Evolutionary conservation across 1,140 invertebrate species (phyloP), one percentile per base, ranked within the genome.

Genomic region (Lasioglossum albipes): DNA sequence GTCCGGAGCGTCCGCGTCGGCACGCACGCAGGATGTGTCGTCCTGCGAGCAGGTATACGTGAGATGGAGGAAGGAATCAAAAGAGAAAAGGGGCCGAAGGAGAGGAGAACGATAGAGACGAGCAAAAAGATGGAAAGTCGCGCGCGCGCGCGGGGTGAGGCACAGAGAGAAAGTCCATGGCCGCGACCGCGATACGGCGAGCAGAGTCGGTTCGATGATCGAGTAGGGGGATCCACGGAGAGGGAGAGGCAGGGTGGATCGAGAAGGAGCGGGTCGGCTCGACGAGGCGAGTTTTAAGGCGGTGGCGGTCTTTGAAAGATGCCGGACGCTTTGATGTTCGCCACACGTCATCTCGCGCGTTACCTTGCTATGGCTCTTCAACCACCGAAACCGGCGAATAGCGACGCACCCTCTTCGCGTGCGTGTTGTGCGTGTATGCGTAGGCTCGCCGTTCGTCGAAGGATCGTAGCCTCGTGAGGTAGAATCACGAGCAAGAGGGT

Each of bases 291-390:
- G 62, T 68, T 75, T 64, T 41, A 75, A 79, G 81, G 75, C 79
- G 66, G 57, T 82, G 83, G 70, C 84, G 84, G 88, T 68, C 75
- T 69, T 89, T 79, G 84, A 88, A 89, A 88, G 86, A 89, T 83
- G 82, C 67, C 82, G 79, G 70, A 45, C 70, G 62, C 84, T 91
- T 92, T 91, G 90, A 91, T 90, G 88, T 91, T 86, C 76, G 79
- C 89, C 89, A 88, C 83, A 57, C 86, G 88, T 88, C 87, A 89
- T 91, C 83, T 86, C 85, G 71, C 74, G 81, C 81, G 79, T 87
- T 87, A 82, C 83, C 70, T 76, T 49, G 20, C 71, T 62, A 66
- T 64, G 76, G 77, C 69, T 76, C 61, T 12, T 12, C 70, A 31
- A 59, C 52, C 12, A 31, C 54, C 73, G 65, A 81, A 85, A 27